Evolutionary conservation across 2,888 invertebrate species (phyloP).

Genomic region (Drosophila percnosoma): DNA sequence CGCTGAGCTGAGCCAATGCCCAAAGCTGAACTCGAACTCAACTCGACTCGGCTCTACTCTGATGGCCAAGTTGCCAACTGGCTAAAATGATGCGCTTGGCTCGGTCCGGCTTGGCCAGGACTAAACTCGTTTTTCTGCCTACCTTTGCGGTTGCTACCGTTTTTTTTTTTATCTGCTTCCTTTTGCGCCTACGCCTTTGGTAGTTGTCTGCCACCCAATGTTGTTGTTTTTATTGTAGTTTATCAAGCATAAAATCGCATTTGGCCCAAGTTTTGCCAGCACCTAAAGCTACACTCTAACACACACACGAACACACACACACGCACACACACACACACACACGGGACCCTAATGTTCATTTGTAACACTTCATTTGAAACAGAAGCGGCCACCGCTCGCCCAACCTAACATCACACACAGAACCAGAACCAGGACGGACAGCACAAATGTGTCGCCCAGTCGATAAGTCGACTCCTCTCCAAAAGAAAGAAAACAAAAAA

Average conservation of each 20-base stretch:
- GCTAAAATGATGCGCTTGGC: constrained; percentile 35
- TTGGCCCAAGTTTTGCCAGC: constrained; percentile 51
- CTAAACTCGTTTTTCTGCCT: constrained; percentile 47
- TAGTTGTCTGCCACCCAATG: constrained; percentile 32
- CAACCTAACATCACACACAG: constrained; percentile 40
- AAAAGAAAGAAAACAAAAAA: background rate
- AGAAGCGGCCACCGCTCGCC: constrained; percentile 51
- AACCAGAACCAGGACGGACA: constrained; percentile 13
- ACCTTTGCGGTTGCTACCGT: constrained; percentile 49
- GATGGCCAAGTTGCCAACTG: constrained; percentile 46
- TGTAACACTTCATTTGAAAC: constrained; percentile 77
- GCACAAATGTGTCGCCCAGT: constrained; percentile 39
- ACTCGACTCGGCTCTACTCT: constrained; percentile 25
- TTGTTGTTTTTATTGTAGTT: constrained; percentile 68
- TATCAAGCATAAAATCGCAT: constrained; percentile 78
- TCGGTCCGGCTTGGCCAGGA: constrained; percentile 33
- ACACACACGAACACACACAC: constrained; percentile 14
- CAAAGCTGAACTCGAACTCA: constrained; percentile 17
- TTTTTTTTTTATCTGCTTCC: constrained; percentile 8
- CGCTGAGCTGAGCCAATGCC: constrained; percentile 47
- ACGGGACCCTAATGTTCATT: constrained; percentile 66
- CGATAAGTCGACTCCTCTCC: constrained; percentile 47
- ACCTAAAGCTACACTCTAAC: constrained; percentile 19
- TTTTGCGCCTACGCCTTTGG: constrained; percentile 45
- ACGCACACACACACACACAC: constrained; percentile 5